Evolutionary conservation across 2,797 vertebrate genomes (phyloP), one percentile per base, ranked within the genome.

Genomic region (Gymnocypris eckloni): DNA sequence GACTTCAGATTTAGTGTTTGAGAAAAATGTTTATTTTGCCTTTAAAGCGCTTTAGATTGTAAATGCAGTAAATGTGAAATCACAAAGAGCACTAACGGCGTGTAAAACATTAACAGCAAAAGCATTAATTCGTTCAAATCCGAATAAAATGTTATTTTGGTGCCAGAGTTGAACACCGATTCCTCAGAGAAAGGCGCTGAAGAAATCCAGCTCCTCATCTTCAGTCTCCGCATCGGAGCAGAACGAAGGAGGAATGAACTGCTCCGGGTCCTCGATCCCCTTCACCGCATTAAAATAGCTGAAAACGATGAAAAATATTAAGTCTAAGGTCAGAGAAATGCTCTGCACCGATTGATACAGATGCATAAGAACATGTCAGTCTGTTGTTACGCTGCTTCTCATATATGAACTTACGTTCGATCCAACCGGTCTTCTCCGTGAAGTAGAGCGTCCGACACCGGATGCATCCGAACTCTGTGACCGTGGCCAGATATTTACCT

Each of bases 381-480:
- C 22, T 8, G 3, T 56, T 20, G 3, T 22, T 8, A 56, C 20
- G 52, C 52, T 8, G 9, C 20, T 56, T 8, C 0, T 54, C 52
- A 9, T 52, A 6, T 52, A 18, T 39, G 15, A 71, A 18, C 12
- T 77, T 6, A 95, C 94, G 20, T 91, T 0, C 0, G 1, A 89
- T 0, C 95, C 94, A 95, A 67, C 93, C 94, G 10, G 25, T 89
- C 1, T 88, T 0, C 0, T 64, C 0, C 0, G 87, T 91, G 2
- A 93, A 73, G 83, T 81, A 90, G 0, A 12, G 0, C 0, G 2
- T 59, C 50, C 50, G 0, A 84, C 75, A 95, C n/a, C 0, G 94
- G 70, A 96, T 79, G 83, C 95, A 96, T 41, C 94, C 95, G 4
- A 93, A 93, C 28, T 95, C 93, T 6, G 95, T 96, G 18, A 95